Evolutionary conservation across 2,797 vertebrate species (phyloP).

Genomic region (Myotis planiceps): DNA sequence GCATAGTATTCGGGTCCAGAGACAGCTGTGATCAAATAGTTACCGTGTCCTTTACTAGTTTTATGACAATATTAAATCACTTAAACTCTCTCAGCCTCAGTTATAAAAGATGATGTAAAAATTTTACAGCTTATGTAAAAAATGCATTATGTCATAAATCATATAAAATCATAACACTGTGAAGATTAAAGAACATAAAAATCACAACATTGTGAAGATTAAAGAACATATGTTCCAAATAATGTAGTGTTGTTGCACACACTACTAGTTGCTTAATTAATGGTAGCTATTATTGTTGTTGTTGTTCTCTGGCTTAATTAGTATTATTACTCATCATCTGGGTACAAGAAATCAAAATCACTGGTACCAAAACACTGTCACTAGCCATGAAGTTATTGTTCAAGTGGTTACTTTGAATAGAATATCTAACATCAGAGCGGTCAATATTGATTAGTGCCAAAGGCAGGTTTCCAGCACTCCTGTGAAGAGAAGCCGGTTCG

Average conservation of each 20-base stretch:
- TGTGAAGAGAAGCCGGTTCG: background rate
- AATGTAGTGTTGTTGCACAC: background rate
- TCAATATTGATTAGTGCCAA: background rate
- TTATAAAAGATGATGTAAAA: background rate
- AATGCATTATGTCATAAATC: background rate
- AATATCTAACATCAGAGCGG: background rate
- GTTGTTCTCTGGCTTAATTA: background rate
- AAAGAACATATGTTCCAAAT: background rate
- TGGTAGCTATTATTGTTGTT: background rate
- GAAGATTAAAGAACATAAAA: background rate
- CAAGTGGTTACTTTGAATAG: background rate
- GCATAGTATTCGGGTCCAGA: background rate
- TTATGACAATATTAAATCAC: background rate
- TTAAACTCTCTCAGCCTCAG: background rate
- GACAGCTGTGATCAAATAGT: background rate
- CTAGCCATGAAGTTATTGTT: background rate
- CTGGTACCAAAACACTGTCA: background rate
- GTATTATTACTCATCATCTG: background rate
- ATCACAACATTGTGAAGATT: background rate
- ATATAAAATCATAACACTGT: background rate
- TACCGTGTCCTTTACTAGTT: background rate
- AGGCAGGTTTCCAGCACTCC: background rate
- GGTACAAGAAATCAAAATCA: background rate
- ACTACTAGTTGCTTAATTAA: background rate
- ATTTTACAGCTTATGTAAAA: slow-evolving; percentile 5